A percentile compares a stretch with the other conserved stretches of the same genome.
phyloP scores from a whole-genome alignment of 2,797 vertebrate species.

The Brotula barbata region DNA sequence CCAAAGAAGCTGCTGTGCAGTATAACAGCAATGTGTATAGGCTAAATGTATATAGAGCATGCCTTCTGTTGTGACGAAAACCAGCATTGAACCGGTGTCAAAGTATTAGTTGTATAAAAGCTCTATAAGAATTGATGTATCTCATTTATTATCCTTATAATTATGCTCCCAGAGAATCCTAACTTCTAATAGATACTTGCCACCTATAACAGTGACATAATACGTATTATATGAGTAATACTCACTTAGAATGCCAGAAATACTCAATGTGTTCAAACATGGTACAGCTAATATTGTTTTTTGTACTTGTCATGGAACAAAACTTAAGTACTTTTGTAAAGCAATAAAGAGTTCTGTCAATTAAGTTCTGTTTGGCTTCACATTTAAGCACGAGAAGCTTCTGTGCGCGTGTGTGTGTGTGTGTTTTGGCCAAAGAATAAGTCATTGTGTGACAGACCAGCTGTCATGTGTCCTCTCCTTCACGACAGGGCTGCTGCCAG shows the following conservation, averaged over 20 bases:
- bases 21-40: conserved; percentile 36
- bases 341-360: conserved; percentile 15
- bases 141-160: conserved; percentile 29
- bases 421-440: conserved; percentile 72
- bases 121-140: conserved; percentile 32
- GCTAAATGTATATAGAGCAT: conserved; percentile 51
- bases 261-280: conserved; percentile 29
- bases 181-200: conserved; percentile 15
- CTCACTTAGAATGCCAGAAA: conserved; percentile 21
- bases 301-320: conserved; percentile 38
- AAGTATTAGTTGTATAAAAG: conserved; percentile 42
- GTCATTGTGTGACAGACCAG: conserved; percentile 81
- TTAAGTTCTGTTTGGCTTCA: conserved; percentile 13
- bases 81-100: conserved; percentile 35
- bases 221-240: conserved; percentile 7
- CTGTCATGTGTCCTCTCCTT: conserved; percentile 75
- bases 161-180: conserved; percentile 4
- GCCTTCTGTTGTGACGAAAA: conserved; percentile 44
- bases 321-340: conserved; percentile 49
- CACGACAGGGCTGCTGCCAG: conserved; percentile 53
- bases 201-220: conserved; percentile 4
- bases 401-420: conserved; percentile 31
- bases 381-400: conserved; percentile 4
- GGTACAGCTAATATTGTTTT: conserved; percentile 35
- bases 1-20: conserved; percentile 27